Percentiles rank a stretch among this genome's conserved stretches.
Evolutionary conservation across 2,888 invertebrate species (phyloP).

Genomic region (Clunio marinus): DNA sequence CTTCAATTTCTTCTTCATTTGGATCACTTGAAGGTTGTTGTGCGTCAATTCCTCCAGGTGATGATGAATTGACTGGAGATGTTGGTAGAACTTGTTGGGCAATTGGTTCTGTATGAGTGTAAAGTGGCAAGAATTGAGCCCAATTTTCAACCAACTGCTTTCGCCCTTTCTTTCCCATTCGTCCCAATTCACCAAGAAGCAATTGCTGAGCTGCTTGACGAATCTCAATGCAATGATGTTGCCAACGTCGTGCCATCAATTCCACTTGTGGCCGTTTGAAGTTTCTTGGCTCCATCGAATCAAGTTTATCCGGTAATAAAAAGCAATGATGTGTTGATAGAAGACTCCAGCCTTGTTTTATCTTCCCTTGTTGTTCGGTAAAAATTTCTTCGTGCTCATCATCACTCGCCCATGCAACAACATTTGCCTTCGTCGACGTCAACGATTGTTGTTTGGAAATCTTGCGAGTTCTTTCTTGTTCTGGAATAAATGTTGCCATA

Average conservation of each 20-base stretch:
- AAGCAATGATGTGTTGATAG: slow-evolving; percentile 95
- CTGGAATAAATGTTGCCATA: slow-evolving; percentile 87
- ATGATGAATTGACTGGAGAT: neutral
- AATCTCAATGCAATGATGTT: slow-evolving; percentile 96
- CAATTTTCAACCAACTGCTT: slow-evolving; percentile 91
- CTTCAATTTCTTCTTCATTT: slow-evolving; percentile 66
- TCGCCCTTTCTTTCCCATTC: slow-evolving; percentile 70
- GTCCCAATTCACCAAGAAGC: slow-evolving; percentile 84
- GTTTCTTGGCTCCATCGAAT: slow-evolving; percentile 64
- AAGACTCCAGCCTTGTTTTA: slow-evolving; percentile 96
- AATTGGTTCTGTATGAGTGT: slow-evolving; percentile 74
- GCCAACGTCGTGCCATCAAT: slow-evolving; percentile 96
- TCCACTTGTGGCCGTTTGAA: slow-evolving; percentile 96
- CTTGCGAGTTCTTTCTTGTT: slow-evolving; percentile 75
- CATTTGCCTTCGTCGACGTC: slow-evolving; percentile 60
- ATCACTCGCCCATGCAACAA: slow-evolving; percentile 67
- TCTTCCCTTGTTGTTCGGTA: slow-evolving; percentile 84
- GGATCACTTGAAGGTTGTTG: slow-evolving; percentile 33
- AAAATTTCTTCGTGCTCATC: slow-evolving; percentile 80
- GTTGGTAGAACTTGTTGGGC: slow-evolving; percentile 47
- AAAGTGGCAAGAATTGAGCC: slow-evolving; percentile 90
- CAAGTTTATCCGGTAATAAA: slow-evolving; percentile 87
- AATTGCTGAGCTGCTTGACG: slow-evolving; percentile 96
- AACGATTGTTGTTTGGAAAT: slow-evolving; percentile 58
- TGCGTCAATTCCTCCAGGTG: neutral